phyloP scores from a whole-genome alignment of 2,888 invertebrate species.

The Spicauda simplicius region DNA sequence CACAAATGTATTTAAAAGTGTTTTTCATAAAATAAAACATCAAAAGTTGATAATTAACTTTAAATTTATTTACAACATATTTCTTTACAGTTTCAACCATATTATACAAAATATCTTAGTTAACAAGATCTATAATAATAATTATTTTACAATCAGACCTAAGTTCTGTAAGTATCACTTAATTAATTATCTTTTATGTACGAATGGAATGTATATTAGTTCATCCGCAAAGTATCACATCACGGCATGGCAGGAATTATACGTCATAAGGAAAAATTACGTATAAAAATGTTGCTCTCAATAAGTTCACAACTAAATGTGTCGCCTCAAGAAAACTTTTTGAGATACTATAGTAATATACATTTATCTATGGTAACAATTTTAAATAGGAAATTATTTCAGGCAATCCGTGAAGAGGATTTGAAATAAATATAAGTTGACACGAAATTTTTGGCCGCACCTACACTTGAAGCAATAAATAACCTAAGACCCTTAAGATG shows the following conservation, averaged over 20 bases:
- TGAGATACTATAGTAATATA: slow-evolving; percentile 53
- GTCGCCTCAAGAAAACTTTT: slow-evolving; percentile 27
- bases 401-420: slow-evolving; percentile 43
- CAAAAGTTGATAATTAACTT: slow-evolving; percentile 66
- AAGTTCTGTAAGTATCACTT: slow-evolving; percentile 69
- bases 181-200: slow-evolving; percentile 60
- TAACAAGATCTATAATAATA: slow-evolving; percentile 76
- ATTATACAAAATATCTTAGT: slow-evolving; percentile 83
- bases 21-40: slow-evolving; percentile 44
- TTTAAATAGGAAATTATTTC: slow-evolving; percentile 55
- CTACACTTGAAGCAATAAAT: slow-evolving; percentile 68
- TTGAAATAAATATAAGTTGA: slow-evolving; percentile 38
- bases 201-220: slow-evolving; percentile 66
- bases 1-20: slow-evolving; percentile 24
- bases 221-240: slow-evolving; percentile 73
- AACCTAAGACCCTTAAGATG: slow-evolving; percentile 68
- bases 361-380: slow-evolving; percentile 79
- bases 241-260: slow-evolving; percentile 68
- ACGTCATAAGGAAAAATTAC: slow-evolving; percentile 54
- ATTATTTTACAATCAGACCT: slow-evolving; percentile 82
- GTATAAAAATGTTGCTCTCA: slow-evolving; percentile 41
- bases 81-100: slow-evolving; percentile 84
- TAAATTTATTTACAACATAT: slow-evolving; percentile 83
- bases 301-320: slow-evolving; percentile 16
- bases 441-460: slow-evolving; percentile 43